phyloP scores from a whole-genome alignment of 1,140 invertebrate genomes.

The Cotesia chilonis region DNA sequence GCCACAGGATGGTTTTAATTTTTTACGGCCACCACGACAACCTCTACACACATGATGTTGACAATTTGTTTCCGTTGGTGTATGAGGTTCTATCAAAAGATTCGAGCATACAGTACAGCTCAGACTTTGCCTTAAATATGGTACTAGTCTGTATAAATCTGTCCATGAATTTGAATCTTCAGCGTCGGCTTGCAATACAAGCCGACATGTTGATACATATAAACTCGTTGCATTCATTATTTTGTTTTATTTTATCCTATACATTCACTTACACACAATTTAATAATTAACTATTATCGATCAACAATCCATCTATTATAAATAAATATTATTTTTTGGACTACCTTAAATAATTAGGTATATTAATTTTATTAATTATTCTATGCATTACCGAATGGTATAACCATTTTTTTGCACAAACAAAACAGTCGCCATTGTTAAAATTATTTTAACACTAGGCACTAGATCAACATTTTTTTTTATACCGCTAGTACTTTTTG shows the following conservation, averaged over 20 bases:
- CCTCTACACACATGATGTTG: constrained; percentile 87
- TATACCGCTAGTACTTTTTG: neutral
- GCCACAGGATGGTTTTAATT: constrained; percentile 82
- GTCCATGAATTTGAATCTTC: constrained; percentile 78
- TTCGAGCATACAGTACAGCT: constrained; percentile 89
- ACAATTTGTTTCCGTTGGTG: constrained; percentile 82
- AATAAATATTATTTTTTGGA: constrained; percentile 11
- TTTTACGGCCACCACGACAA: constrained; percentile 85
- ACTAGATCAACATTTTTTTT: constrained; percentile 10
- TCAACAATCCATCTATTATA: neutral
- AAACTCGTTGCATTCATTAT: constrained; percentile 85
- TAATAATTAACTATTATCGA: neutral
- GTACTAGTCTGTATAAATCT: constrained; percentile 83
- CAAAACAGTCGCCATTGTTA: constrained; percentile 59
- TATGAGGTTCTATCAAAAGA: constrained; percentile 82
- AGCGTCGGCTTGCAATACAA: constrained; percentile 76
- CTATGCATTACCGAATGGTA: constrained; percentile 43
- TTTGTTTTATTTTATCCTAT: neutral
- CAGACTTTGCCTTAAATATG: constrained; percentile 84
- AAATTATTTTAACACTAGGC: constrained; percentile 32
- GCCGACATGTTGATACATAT: constrained; percentile 83
- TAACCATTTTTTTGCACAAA: constrained; percentile 54
- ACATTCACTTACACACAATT: too few relatives aligned
- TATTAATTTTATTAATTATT: constrained; percentile 13
- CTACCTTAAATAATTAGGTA: neutral